A percentile compares a stretch with the other conserved stretches of the same genome.
phyloP scores from a whole-genome alignment of 2,113 vertebrate genomes.

The Tachuris rubrigastra region DNA sequence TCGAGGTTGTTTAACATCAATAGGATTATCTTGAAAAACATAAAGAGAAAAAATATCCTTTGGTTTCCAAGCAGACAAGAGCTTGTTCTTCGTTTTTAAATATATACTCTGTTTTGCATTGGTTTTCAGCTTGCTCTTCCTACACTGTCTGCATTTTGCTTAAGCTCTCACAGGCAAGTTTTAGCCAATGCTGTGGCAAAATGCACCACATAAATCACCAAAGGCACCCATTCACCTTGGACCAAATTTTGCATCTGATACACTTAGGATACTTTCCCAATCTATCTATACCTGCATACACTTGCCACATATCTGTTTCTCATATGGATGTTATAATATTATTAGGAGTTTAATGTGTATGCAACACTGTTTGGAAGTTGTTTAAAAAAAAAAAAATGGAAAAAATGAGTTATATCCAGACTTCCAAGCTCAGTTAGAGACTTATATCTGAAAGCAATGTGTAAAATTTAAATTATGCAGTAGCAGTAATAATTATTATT shows the following conservation, averaged over 20 bases:
- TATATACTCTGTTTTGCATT: neutral
- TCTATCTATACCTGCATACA: neutral
- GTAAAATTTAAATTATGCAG: neutral
- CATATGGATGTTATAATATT: neutral
- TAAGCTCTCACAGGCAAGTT: neutral
- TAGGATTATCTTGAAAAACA: constrained; percentile 12
- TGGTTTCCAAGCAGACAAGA: neutral
- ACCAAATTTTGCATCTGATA: neutral
- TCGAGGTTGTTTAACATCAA: neutral
- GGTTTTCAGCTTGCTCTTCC: neutral
- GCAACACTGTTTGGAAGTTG: neutral
- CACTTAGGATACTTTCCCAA: neutral
- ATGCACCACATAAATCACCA: neutral
- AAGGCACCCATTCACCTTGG: neutral
- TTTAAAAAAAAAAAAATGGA: neutral
- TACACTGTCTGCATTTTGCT: neutral
- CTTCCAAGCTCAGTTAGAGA: neutral
- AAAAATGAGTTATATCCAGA: neutral
- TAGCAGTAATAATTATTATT: neutral
- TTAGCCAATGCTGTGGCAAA: neutral
- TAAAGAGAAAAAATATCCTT: neutral
- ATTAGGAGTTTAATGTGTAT: neutral
- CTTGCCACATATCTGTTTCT: neutral
- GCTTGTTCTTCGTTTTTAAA: neutral
- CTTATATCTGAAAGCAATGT: neutral